Evolutionary conservation across 2,888 invertebrate genomes (phyloP).

Genomic region (Pogonocherus hispidulus): DNA sequence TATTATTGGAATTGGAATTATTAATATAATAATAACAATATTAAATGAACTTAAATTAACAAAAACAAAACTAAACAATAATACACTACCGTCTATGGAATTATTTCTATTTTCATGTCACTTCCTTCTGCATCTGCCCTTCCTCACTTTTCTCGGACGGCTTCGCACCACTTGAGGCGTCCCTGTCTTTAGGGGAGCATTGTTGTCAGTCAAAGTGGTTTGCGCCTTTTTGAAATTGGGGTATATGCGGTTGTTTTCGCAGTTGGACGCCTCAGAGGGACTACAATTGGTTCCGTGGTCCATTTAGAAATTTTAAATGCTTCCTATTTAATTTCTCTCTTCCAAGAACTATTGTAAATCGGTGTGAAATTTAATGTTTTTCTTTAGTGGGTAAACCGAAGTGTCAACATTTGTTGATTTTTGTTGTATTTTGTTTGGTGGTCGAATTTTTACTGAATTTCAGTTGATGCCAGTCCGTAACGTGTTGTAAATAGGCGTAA

Average conservation of each 20-base stretch:
- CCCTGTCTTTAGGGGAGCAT: conserved; percentile 58
- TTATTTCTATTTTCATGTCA: conserved; percentile 23
- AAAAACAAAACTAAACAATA: too few relatives aligned
- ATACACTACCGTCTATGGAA: conserved; percentile 8
- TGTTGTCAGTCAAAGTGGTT: conserved; percentile 61
- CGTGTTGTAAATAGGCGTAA: too few relatives aligned
- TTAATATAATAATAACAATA: too few relatives aligned
- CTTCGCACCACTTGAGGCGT: conserved; percentile 57
- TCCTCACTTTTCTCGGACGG: conserved; percentile 50
- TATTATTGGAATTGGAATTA: too few relatives aligned
- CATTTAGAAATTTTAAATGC: conserved; percentile 21
- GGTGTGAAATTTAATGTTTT: conserved; percentile 29
- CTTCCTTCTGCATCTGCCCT: conserved; percentile 55
- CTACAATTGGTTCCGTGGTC: conserved; percentile 18
- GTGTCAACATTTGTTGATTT: conserved; percentile 10
- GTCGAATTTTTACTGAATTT: too few relatives aligned
- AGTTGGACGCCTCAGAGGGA: conserved; percentile 59
- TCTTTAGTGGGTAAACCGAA: conserved; percentile 13
- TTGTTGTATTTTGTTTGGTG: neutral
- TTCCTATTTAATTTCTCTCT: conserved; percentile 24
- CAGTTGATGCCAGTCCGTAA: too few relatives aligned
- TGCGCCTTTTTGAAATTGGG: conserved; percentile 61
- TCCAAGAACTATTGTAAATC: conserved; percentile 7
- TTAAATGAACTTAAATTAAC: too few relatives aligned
- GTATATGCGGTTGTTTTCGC: conserved; percentile 65